A percentile compares a stretch with the other conserved stretches of the same genome.
These are phyloP conservation scores for Eupithecia pulchellata DNA, from an alignment of 2,888 invertebrate species.

Conservation along the genomic window DNA sequence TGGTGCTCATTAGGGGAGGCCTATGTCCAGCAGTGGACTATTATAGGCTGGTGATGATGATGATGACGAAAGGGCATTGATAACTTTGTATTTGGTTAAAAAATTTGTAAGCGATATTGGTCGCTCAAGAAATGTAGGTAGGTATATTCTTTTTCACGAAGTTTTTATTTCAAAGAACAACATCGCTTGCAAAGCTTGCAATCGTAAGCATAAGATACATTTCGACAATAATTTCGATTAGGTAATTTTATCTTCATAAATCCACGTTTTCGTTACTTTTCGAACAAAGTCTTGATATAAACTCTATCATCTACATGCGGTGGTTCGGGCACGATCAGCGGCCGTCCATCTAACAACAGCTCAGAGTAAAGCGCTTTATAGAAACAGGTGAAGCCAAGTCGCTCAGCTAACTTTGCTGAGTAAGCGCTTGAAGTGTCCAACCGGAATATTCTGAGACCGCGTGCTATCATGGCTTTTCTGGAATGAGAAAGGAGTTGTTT, in stretches of 20 bases:
- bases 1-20: no score
- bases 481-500: constrained; percentile 12
- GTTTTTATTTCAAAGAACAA: no score
- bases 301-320: constrained; percentile 87
- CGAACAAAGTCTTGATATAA: constrained; percentile 78
- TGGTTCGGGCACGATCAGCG: constrained; percentile 87
- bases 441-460: constrained; percentile 86
- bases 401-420: constrained; percentile 90
- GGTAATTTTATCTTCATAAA: background rate
- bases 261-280: constrained; percentile 14
- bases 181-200: no score
- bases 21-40: no score
- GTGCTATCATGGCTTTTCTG: constrained; percentile 85
- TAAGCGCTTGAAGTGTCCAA: constrained; percentile 91
- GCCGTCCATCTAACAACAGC: constrained; percentile 86
- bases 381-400: constrained; percentile 89
- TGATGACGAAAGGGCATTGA: no score
- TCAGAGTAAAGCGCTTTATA: constrained; percentile 88
- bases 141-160: no score
- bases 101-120: no score
- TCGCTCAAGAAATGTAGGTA: no score
- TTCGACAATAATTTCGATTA: no score
- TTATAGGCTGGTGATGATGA: no score
- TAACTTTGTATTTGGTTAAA: no score
- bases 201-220: no score